Evolutionary conservation across 2,797 vertebrate genomes (phyloP).

Genomic region (Anguilla megastoma): DNA sequence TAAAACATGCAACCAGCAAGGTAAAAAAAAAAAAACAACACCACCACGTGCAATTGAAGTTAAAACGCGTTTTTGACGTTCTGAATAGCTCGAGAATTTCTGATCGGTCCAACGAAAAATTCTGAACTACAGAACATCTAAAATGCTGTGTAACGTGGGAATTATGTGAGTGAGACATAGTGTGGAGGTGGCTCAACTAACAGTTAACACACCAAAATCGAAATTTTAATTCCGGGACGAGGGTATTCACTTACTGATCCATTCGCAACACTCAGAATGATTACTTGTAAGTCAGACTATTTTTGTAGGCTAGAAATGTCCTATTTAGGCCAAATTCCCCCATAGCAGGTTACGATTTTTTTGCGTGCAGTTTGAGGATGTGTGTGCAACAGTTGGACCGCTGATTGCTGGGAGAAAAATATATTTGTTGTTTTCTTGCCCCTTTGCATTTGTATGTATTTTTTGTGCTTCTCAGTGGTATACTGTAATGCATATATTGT

Average conservation of each 20-base stretch:
- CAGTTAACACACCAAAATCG: neutral
- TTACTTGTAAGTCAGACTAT: neutral
- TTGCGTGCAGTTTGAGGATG: neutral
- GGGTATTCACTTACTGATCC: neutral
- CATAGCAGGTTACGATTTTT: neutral
- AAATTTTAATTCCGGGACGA: neutral
- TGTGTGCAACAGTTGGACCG: neutral
- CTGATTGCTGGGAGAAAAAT: neutral
- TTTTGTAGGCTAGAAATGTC: neutral
- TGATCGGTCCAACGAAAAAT: neutral
- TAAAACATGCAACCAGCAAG: neutral
- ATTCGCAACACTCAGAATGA: neutral
- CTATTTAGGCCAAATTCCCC: neutral
- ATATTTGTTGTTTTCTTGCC: neutral
- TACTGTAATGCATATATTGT: neutral
- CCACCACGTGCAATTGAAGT: neutral
- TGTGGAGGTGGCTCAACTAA: neutral
- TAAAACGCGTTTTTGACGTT: neutral
- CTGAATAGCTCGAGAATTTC: neutral
- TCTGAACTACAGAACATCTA: neutral
- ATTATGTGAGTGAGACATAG: neutral
- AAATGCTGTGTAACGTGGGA: neutral
- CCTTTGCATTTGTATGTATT: neutral
- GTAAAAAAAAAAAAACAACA: neutral
- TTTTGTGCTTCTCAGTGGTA: neutral